A percentile compares a stretch with the other conserved stretches of the same genome.
Evolutionary conservation across 35 echinoderm and acorn worm genomes (phyloP).

Genomic region (Heliocidaris erythrogramma): DNA sequence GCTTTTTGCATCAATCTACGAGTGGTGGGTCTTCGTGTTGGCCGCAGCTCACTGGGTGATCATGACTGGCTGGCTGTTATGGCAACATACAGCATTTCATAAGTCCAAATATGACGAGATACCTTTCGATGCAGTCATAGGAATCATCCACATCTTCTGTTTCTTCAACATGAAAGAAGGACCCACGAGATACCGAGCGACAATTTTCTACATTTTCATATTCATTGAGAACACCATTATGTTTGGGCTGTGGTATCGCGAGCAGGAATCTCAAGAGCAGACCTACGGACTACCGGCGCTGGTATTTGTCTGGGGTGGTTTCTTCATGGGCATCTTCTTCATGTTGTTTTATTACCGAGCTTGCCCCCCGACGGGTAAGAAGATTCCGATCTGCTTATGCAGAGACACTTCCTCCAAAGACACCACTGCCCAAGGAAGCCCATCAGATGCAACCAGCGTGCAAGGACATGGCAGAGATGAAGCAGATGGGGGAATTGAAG

Average conservation of each 20-base stretch:
- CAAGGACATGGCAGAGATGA: background rate
- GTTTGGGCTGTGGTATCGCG: conserved; percentile 84
- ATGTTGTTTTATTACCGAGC: conserved; percentile 81
- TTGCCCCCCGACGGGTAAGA: conserved; percentile 65
- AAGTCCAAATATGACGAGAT: conserved; percentile 72
- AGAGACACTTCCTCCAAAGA: background rate
- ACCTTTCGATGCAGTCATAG: conserved; percentile 88
- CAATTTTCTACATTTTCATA: conserved; percentile 66
- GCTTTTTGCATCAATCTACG: conserved; percentile 72
- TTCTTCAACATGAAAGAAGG: conserved; percentile 99
- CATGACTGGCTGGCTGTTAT: conserved; percentile 86
- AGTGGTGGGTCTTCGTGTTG: conserved; percentile 80
- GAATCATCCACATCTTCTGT: conserved; percentile 91
- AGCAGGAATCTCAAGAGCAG: conserved; percentile 43
- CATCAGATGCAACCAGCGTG: too few relatives aligned
- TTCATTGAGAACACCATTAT: conserved; percentile 89
- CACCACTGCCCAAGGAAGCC: background rate
- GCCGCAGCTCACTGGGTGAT: conserved; percentile 74
- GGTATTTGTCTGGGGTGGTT: conserved; percentile 88
- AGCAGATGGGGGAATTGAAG: background rate
- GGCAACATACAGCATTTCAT: conserved; percentile 80
- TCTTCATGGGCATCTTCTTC: conserved; percentile 79
- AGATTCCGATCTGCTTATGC: conserved; percentile 19
- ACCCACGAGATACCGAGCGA: conserved; percentile 63
- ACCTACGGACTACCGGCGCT: conserved; percentile 73